phyloP scores from a whole-genome alignment of 2,113 vertebrate genomes.

The Dolichotis patagonum region DNA sequence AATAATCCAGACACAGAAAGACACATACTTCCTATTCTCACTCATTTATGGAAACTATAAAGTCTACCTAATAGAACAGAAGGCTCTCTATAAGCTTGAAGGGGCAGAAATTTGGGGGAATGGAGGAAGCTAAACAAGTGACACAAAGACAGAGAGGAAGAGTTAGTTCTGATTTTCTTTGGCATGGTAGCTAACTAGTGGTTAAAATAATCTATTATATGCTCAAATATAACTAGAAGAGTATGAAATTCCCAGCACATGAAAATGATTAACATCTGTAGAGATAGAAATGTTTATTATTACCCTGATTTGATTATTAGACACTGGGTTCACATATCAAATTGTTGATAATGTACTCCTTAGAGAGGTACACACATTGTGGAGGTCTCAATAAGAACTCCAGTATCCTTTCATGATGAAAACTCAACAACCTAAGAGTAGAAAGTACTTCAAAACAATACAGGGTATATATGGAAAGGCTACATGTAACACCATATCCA shows the following conservation, averaged over 20 bases:
- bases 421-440: not conserved
- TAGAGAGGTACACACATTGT: not conserved
- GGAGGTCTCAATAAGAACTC: not conserved
- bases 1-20: not conserved
- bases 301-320: not conserved
- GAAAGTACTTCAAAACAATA: not conserved
- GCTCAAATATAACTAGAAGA: not conserved
- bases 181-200: not conserved
- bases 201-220: not conserved
- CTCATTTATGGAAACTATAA: not conserved
- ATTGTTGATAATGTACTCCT: not conserved
- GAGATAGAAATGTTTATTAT: not conserved
- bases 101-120: not conserved
- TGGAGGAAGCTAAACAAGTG: too few species aligned
- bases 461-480: not conserved
- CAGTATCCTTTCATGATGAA: not conserved
- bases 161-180: not conserved
- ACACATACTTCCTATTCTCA: not conserved
- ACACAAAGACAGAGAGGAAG: not conserved
- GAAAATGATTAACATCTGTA: not conserved
- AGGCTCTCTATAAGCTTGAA: not conserved
- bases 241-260: not conserved
- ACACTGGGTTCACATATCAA: not conserved
- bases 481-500: not conserved
- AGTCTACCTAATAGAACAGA: not conserved